Evolutionary conservation across 1,140 invertebrate species (phyloP), one percentile per base, ranked within the genome.

Genomic region (Platorchestia sp.): DNA sequence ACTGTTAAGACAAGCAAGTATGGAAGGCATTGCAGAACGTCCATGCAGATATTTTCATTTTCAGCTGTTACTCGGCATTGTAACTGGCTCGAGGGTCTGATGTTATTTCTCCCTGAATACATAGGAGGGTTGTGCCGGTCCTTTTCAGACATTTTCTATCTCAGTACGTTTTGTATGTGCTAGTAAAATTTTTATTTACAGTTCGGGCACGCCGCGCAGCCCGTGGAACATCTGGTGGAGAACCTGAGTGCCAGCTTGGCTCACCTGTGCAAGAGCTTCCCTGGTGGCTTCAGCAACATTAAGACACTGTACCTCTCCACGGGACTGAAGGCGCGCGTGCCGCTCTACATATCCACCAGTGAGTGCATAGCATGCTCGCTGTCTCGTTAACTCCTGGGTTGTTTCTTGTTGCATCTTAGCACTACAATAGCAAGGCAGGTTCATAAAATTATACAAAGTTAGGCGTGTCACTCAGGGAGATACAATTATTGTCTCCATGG

Each of bases 161-260:
- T 36, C 14, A 3, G 1, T 1, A 22, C 27, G 36, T 36, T 36
- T 19, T 27, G 59, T 75, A 27, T 27, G 59, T 10, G 1, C 36
- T 22, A 75, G 36, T 3, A 10, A 75, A 3, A 19, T 75, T 89
- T 89, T 89, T 6, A 6, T 45, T 45, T 93, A 3, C 91, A 93
- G 91, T 93, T 93, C 40, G 91, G 91, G 7, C 91, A 93, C 45
- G 43, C 91, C 45, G 91, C 45, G 36, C 91, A 93, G 91, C 91
- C 91, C 10, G 43, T 93, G 45, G 10, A 93, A 16, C 91, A 93
- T 16, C 91, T 93, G 45, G 91, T 93, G 45, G 91, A 93, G 19
- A 93, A 93, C 91, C 45, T 93, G 14, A 7, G 40, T 10, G 91
- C 91, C 3, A 45, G 43, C 45, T 16, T 93, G 43, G 91, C 91